Evolutionary conservation across 2,888 invertebrate genomes (phyloP).

Genomic region (Ceraclea dissimilis): DNA sequence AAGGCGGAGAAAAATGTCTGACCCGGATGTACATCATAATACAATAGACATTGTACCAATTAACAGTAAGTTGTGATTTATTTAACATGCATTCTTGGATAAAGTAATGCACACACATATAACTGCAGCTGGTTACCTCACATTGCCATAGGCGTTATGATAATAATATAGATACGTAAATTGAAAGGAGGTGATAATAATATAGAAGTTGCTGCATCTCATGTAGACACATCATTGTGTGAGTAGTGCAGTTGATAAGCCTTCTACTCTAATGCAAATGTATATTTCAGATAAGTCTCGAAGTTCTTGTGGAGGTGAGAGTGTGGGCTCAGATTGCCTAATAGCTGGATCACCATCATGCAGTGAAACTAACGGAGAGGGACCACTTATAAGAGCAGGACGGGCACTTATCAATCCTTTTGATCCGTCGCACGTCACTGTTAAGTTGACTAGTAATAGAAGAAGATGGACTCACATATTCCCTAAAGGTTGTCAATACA

Average conservation of each 20-base stretch:
- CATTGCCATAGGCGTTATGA: too few species aligned
- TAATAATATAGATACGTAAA: too few species aligned
- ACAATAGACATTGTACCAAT: conserved; percentile 50
- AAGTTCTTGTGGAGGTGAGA: conserved; percentile 12
- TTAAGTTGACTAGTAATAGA: conserved; percentile 90
- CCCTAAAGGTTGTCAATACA: conserved; percentile 61
- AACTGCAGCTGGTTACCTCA: too few species aligned
- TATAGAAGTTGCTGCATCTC: too few species aligned
- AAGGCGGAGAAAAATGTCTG: conserved; percentile 74
- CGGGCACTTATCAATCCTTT: conserved; percentile 94
- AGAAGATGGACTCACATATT: conserved; percentile 98
- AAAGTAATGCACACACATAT: too few species aligned
- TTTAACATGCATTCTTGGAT: not conserved
- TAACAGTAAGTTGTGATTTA: conserved; percentile 30
- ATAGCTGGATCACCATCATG: conserved; percentile 38
- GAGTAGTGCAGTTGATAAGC: too few species aligned
- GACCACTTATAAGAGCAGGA: conserved; percentile 62
- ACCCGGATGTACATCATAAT: conserved; percentile 78
- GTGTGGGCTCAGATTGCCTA: conserved; percentile 13
- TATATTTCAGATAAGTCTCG: conserved; percentile 17
- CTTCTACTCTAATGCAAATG: too few species aligned
- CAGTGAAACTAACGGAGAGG: conserved; percentile 34
- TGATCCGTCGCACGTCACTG: conserved; percentile 94
- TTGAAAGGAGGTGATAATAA: too few species aligned
- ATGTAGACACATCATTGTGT: too few species aligned